phyloP scores from a whole-genome alignment of 2,888 invertebrate genomes.

The Athrips mouffetella region DNA sequence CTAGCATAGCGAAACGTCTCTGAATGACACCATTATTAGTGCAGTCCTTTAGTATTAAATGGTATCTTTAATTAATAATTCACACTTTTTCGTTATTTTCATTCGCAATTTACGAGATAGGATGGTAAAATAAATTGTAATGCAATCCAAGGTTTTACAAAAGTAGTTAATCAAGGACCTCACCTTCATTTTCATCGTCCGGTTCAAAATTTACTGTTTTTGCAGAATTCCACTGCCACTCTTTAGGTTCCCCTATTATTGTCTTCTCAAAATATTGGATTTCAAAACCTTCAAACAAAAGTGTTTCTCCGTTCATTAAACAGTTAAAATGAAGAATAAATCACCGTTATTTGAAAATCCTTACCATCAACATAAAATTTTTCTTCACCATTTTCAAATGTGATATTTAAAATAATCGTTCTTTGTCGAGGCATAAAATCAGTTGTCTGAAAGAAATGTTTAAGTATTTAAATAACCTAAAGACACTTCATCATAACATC shows the following conservation, averaged over 20 bases:
- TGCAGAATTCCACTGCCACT: conserved; percentile 41
- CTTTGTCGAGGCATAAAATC: conserved; percentile 10
- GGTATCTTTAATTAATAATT: too few species aligned
- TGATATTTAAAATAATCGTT: conserved; percentile 35
- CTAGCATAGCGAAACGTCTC: too few species aligned
- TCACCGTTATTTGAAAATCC: too few species aligned
- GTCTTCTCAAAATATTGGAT: conserved; percentile 33
- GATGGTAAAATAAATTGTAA: too few species aligned
- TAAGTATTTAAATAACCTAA: too few species aligned
- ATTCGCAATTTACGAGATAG: too few species aligned
- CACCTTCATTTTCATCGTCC: conserved; percentile 15
- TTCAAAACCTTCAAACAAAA: conserved; percentile 32
- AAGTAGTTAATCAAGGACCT: conserved; percentile 19
- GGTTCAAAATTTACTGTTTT: conserved; percentile 17
- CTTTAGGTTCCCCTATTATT: conserved; percentile 28
- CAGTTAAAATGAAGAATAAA: too few species aligned
- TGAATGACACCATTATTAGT: too few species aligned
- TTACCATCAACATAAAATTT: conserved; percentile 8
- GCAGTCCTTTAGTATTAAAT: too few species aligned
- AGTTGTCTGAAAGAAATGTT: background rate
- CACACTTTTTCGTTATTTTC: too few species aligned
- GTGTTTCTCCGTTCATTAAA: too few species aligned
- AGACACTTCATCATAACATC: too few species aligned
- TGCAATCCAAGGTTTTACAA: background rate
- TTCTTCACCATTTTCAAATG: conserved; percentile 38